These are phyloP conservation scores for Spilosoma lubricipeda DNA, from an alignment of 2,888 invertebrate genomes.

Conservation along the genomic window DNA sequence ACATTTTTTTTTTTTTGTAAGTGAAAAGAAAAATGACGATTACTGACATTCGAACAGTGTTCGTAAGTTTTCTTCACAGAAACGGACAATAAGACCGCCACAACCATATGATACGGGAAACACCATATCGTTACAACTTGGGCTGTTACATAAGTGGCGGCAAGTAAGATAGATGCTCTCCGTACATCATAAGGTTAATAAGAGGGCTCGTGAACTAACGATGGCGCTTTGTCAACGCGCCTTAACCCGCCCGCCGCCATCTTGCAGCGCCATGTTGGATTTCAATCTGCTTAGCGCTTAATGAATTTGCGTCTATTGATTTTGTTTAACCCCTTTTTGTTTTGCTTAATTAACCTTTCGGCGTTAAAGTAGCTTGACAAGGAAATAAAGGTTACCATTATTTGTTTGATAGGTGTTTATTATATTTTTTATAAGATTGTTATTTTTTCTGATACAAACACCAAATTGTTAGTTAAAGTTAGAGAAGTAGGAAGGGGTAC, in stretches of 20 bases:
- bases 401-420: conserved; percentile 54
- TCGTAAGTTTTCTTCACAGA: background rate
- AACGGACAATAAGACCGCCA: background rate
- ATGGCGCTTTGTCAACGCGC: conserved; percentile 85
- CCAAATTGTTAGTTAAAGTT: too few relatives aligned
- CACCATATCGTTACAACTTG: conserved; percentile 44
- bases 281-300: conserved; percentile 86
- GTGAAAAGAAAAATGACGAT: background rate
- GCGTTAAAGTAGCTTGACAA: conserved; percentile 73
- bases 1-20: background rate
- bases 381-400: conserved; percentile 60
- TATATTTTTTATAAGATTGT: too few relatives aligned
- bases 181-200: conserved; percentile 87
- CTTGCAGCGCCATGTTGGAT: conserved; percentile 83
- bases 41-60: background rate
- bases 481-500: too few relatives aligned
- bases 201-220: conserved; percentile 86
- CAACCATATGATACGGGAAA: conserved; percentile 36
- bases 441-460: too few relatives aligned
- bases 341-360: conserved; percentile 86
- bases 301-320: conserved; percentile 86
- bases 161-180: conserved; percentile 78
- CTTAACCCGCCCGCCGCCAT: conserved; percentile 80
- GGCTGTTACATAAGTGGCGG: conserved; percentile 63
- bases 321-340: conserved; percentile 86